Base-by-base conservation (phyloP, 2,888 invertebrate species). In the Caenorhabditis sp. region DNA sequence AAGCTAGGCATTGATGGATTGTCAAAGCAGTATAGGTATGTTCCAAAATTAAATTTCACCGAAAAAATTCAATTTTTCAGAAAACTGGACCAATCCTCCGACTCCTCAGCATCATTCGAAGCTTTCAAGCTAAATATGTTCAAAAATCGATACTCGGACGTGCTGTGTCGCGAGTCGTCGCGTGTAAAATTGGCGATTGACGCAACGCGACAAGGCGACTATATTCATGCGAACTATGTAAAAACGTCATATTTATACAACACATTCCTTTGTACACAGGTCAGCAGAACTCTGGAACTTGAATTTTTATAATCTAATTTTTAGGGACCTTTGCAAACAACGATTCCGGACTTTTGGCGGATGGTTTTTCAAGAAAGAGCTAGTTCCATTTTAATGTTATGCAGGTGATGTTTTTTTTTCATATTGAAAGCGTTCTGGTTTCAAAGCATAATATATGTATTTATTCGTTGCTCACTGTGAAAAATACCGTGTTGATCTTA, bases 291-390 rank as follows among this genome's bases (percentile, higher is more conserved):
- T n/a, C n/a, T n/a, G n/a, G n/a, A n/a, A n/a, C n/a, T n/a, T 17
- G n/a, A n/a, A n/a, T n/a, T n/a, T n/a, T n/a, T n/a, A n/a, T n/a
- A n/a, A n/a, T n/a, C n/a, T n/a, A n/a, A n/a, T n/a, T n/a, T 69
- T 43, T 95, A 96, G 90, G 92, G 97, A 64, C 96, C 96, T 88
- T 91, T 97, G 79, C 92, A 93, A 36, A 92, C 93, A 77, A 97
- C 97, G 0, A 91, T 94, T 61, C 92, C 92, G 74, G 97, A 97
- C 88, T 97, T 97, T 90, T 97, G 97, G 97, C 92, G 94, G 81
- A 97, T 97, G 97, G 93, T 97, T 58, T 97, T 96, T 93, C 97
- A 97, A 90, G 97, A 97, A 89, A 58, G 77, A 38, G 72, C 75
- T 8, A 60, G 62, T 23, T 69, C 61, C 10, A 78, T 82, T 67